Evolutionary conservation across 2,888 invertebrate species (phyloP), one percentile per base, ranked within the genome.

Genomic region (Amblyjoppa proteus): DNA sequence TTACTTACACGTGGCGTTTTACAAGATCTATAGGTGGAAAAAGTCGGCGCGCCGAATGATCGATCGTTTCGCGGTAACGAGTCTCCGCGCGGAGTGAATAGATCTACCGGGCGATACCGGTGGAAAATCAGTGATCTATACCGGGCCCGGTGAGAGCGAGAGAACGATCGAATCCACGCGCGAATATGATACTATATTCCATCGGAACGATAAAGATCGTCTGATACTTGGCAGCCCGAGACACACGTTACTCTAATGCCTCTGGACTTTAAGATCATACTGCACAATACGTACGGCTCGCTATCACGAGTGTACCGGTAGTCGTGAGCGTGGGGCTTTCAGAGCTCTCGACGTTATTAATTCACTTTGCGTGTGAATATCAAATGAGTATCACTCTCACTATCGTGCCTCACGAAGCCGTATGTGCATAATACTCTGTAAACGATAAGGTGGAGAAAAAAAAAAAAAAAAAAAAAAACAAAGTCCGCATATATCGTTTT

Each of bases 351-450:
- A 64, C 69, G 68, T 81, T 82, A 83, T 85, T 83, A 81, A 80
- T 83, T 80, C 80, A 80, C 83, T 77, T 82, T 80, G 80, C 85
- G 83, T 81, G 83, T 81, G 83, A 85, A 85, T 85, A 83, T 77
- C 76, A 85, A 85, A 85, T 83, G 83, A 85, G 61, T 80, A 83
- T 81, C 68, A 85, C 73, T 85, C 83, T 80, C 82, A 53, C 79
- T 83, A 51, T 81, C 80, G 80, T 85, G 56, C 66, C 76, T 73
- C 76, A 82, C 82, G 66, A 71, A 31, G 74, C 28, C 31, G 34
- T 69, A 66, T 31, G 61, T 41, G 31, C 53, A 73, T 56, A 79
- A 61, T 79, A 51, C 51, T 51, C 28, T 7, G 28, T 31, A 16
- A 49, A 31, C 49, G 51, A 28, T 51, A 49, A 53, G 16, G 28